These are phyloP conservation scores for Rousettus leschenaultii DNA, from an alignment of 2,113 vertebrate species.

Conservation along the genomic window DNA sequence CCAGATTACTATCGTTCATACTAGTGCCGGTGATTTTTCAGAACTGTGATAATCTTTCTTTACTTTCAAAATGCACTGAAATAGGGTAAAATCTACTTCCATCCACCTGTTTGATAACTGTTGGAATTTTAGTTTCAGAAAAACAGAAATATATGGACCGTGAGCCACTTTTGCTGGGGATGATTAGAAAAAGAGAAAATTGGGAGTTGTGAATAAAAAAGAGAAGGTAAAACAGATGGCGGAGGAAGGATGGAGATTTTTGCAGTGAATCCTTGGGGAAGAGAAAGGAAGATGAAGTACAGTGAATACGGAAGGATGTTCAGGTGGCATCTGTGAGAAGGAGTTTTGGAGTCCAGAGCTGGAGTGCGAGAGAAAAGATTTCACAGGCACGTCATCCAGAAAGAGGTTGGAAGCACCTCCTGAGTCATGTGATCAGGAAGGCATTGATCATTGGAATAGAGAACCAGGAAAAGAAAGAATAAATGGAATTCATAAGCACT, in stretches of 20 bases:
- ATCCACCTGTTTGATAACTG: constrained; percentile 53
- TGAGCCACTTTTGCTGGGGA: constrained; percentile 64
- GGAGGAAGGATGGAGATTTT: constrained; percentile 27
- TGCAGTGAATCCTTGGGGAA: constrained; percentile 42
- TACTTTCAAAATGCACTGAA: not conserved
- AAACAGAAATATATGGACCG: constrained; percentile 20
- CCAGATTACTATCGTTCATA: not conserved
- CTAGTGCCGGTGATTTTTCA: not conserved
- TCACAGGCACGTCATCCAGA: not conserved
- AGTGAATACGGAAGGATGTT: constrained; percentile 44
- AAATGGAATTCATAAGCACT: constrained; percentile 29
- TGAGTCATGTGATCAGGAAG: constrained; percentile 57
- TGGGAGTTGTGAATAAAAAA: constrained; percentile 42
- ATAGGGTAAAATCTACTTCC: constrained; percentile 1
- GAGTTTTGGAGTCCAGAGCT: not conserved
- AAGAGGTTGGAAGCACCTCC: not conserved
- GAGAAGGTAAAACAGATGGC: constrained; percentile 66
- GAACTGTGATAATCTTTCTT: not conserved
- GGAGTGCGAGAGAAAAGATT: not conserved
- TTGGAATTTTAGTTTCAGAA: constrained; percentile 44
- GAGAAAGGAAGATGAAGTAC: constrained; percentile 42
- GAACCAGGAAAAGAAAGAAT: not conserved
- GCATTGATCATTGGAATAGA: constrained; percentile 54
- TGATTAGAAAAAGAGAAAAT: constrained; percentile 66
- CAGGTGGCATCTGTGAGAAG: constrained; percentile 72